These are phyloP conservation scores for Cladopsammia gracilis DNA, from an alignment of 64 coral and sea anemone genomes.

Conservation along the genomic window DNA sequence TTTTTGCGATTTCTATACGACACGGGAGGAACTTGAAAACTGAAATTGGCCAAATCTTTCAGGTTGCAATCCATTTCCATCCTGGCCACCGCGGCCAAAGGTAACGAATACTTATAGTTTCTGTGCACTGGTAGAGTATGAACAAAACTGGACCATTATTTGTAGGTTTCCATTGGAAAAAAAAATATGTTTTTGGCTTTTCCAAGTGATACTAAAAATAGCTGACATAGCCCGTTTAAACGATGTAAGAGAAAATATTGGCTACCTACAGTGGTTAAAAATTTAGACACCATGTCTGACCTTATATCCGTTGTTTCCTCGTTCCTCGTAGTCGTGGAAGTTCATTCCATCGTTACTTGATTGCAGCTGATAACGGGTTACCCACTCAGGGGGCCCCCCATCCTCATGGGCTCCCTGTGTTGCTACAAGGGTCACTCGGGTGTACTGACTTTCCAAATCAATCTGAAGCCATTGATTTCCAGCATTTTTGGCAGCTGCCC, in stretches of 20 bases:
- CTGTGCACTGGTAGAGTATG: no score
- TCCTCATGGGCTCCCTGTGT: slow-evolving; percentile 9
- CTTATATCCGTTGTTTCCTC: background rate
- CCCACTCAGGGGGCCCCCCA: background rate
- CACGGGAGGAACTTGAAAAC: no score
- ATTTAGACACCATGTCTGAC: background rate
- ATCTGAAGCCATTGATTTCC: background rate
- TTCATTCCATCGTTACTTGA: background rate
- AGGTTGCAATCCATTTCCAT: no score
- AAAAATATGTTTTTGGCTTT: no score
- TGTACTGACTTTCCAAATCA: background rate
- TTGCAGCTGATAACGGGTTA: background rate
- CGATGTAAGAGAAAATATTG: background rate
- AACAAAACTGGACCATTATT: no score
- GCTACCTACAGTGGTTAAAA: background rate
- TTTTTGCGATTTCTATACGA: no score
- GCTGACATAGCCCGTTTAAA: no score
- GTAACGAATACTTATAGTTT: no score
- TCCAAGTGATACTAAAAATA: no score
- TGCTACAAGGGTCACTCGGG: background rate
- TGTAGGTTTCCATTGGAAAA: no score
- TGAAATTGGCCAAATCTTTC: no score
- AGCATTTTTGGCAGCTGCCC: background rate
- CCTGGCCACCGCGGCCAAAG: no score
- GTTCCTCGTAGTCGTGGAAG: background rate